Percentiles rank a stretch among this genome's conserved stretches.
Evolutionary conservation across 2,113 vertebrate species (phyloP).

Genomic region (Pseudolaguvia tuberculata): DNA sequence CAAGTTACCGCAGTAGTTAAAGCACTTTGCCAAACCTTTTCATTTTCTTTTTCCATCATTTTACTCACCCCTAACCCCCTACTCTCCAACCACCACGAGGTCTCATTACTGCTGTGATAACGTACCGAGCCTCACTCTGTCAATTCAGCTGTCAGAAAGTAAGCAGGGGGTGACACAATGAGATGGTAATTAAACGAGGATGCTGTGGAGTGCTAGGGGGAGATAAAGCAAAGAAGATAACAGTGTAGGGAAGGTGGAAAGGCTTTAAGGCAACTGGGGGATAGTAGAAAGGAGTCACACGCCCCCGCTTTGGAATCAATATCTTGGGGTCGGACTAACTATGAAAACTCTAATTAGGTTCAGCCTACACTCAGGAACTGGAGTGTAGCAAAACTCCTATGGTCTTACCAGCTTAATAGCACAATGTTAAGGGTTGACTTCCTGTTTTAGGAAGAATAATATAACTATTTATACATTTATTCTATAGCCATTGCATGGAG

Average conservation of each 20-base stretch:
- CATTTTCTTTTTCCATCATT: background rate
- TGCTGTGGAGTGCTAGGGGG: constrained; percentile 27
- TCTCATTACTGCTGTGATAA: constrained; percentile 38
- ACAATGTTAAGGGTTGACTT: constrained; percentile 7
- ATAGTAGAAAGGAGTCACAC: constrained; percentile 39
- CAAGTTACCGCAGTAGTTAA: constrained; percentile 28
- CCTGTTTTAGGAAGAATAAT: background rate
- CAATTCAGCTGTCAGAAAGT: constrained; percentile 51
- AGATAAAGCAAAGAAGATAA: constrained; percentile 42
- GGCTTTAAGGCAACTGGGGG: constrained; percentile 29
- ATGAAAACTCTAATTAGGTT: constrained; percentile 50
- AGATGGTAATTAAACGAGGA: constrained; percentile 49
- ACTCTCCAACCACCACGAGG: constrained; percentile 9
- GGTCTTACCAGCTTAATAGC: constrained; percentile 12
- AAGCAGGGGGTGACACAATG: constrained; percentile 41
- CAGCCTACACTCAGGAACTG: constrained; percentile 33
- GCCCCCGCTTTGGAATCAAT: constrained; percentile 43
- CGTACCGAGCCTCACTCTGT: constrained; percentile 39
- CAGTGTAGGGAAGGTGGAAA: constrained; percentile 27
- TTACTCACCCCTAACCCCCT: constrained; percentile 10
- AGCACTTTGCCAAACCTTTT: constrained; percentile 13
- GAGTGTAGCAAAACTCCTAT: constrained; percentile 30
- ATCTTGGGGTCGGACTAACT: constrained; percentile 31
- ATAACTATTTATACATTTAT: constrained; percentile 6
- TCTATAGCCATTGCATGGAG: background rate